A percentile compares a stretch with the other conserved stretches of the same genome.
phyloP scores from a whole-genome alignment of 1,140 invertebrate genomes.

The Epicauta chinensis region DNA sequence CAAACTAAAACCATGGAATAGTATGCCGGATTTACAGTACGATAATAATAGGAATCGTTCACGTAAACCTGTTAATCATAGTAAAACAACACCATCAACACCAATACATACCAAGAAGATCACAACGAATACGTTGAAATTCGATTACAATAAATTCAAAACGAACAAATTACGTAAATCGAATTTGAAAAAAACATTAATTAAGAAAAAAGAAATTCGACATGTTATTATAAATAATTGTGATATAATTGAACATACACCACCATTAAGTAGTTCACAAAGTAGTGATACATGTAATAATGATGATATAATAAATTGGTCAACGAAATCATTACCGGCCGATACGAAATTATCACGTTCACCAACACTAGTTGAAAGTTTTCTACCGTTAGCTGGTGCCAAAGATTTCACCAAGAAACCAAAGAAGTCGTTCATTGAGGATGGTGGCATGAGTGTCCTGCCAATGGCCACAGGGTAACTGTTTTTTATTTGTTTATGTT shows the following conservation, averaged over 20 bases:
- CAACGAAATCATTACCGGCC: slow-evolving; percentile 17
- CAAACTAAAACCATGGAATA: slow-evolving; percentile 40
- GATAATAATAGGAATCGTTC: slow-evolving; percentile 13
- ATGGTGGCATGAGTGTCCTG: slow-evolving; percentile 50
- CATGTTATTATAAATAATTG: slow-evolving; percentile 36
- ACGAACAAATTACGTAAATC: slow-evolving; percentile 12
- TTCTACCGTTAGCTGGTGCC: slow-evolving; percentile 45
- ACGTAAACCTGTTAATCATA: slow-evolving; percentile 12
- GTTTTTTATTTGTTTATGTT: not conserved
- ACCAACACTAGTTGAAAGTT: slow-evolving; percentile 34
- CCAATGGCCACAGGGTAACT: slow-evolving; percentile 49
- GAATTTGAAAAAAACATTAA: slow-evolving; percentile 20
- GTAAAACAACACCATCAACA: slow-evolving; percentile 36
- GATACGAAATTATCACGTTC: slow-evolving; percentile 15
- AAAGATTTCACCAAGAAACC: slow-evolving; percentile 48
- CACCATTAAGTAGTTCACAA: slow-evolving; percentile 27
- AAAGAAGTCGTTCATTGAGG: slow-evolving; percentile 59
- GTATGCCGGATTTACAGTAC: slow-evolving; percentile 34
- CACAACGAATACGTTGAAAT: slow-evolving; percentile 33
- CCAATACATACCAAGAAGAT: slow-evolving; percentile 33
- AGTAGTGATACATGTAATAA: slow-evolving; percentile 20
- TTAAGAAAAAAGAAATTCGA: slow-evolving; percentile 17
- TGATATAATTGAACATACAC: slow-evolving; percentile 38
- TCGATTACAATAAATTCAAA: slow-evolving; percentile 33
- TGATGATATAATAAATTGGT: slow-evolving; percentile 17